Percentiles rank a stretch among this genome's conserved stretches.
Conservation (phyloP, 2,888 invertebrate species). For the Mesopsocus fuscifrons region DNA sequence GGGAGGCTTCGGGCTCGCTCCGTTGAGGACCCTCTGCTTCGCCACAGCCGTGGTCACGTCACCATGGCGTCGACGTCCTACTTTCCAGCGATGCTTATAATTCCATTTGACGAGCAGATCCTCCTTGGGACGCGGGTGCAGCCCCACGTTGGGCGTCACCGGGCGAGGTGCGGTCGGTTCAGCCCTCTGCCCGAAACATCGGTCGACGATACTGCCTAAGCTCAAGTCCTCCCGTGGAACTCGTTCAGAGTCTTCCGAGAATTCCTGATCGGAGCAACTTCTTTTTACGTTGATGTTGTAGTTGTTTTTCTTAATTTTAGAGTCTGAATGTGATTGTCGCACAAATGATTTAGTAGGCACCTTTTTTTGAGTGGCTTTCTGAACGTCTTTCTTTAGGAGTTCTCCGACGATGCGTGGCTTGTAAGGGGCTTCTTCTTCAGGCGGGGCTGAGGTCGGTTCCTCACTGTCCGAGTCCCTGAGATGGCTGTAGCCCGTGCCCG, state of each 20-base stretch:
- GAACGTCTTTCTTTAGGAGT: constrained; percentile 6
- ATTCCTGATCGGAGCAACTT: constrained; percentile 1
- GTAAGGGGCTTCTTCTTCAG: not conserved
- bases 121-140: not conserved
- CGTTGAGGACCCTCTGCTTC: not conserved
- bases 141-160: not conserved
- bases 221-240: not conserved
- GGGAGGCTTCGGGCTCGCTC: not conserved
- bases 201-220: not conserved
- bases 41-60: not conserved
- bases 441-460: not conserved
- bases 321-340: constrained; percentile 6
- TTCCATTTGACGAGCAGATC: constrained; percentile 7
- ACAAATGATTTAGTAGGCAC: constrained; percentile 6
- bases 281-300: not conserved
- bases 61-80: not conserved
- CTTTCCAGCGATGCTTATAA: constrained; percentile 1
- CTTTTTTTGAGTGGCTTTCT: not conserved
- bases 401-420: constrained; percentile 7
- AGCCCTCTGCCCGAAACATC: not conserved
- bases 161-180: not conserved
- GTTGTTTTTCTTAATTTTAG: not conserved
- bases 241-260: not conserved
- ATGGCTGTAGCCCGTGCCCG: not conserved
- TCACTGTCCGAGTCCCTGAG: constrained; percentile 4